Base-by-base conservation (phyloP, 2,888 invertebrate genomes). In the Hypercompe scribonia region DNA sequence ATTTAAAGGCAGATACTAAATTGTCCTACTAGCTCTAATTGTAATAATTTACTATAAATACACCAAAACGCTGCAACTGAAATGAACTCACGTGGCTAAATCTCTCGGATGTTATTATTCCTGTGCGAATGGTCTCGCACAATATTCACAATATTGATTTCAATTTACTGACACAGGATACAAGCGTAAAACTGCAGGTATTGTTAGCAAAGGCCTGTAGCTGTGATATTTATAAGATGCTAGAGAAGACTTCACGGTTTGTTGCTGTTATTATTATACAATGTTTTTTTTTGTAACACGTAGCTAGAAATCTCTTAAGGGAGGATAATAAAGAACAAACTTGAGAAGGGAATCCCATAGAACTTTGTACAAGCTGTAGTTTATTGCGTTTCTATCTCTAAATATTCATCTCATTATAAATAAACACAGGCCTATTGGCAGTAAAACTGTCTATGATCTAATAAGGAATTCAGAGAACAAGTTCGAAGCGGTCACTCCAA, bases 181-280 rank as follows among this genome's bases (percentile, higher is more conserved):
- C 21, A 68, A 34, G 34, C 24, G 24, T 67, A n/a, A 18, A 13
- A 33, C 34, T 24, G 50, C 21, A 34, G 33, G 67, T 50, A 50
- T 34, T 67, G 50, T 67, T 67, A 67, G 50, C n/a, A 68, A 58
- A 58, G 13, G n/a, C 13, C 33, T 5, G 31, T 24, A 13, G 31
- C 67, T 39, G 10, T n/a, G 54, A 67, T 15, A 31, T 46, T 67
- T 68, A 50, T 34, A 34, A 68, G 50, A 68, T 33, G 5, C 54
- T 67, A n/a, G 24, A 50, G 33, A 68, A 68, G n/a, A 21, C 33
- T 33, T 46, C 33, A 65, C 65, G 39, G 42, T 31, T 34, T 50
- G 58, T 31, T 11, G 28, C 13, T 58, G 15, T 58, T 58, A 28
- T 7, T 15, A 31, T 18, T n/a, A 54, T 5, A 28, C 4, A 15